Percentiles rank a stretch among this genome's conserved stretches.
Conservation (phyloP, 2,888 invertebrate species). For the Harmothoe impar region DNA sequence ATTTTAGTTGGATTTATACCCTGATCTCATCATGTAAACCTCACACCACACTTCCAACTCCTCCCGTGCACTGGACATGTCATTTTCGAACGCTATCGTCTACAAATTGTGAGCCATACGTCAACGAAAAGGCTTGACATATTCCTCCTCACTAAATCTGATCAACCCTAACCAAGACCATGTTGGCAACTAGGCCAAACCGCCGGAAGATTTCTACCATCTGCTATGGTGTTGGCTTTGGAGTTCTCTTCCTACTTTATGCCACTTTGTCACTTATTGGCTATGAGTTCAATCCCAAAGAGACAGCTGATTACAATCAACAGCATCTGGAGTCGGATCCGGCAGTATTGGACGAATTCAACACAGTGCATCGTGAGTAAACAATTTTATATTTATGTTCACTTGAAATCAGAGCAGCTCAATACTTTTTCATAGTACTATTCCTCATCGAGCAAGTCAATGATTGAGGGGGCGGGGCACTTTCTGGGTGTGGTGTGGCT, state of each 20-base stretch:
- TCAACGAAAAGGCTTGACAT: no score
- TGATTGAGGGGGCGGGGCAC: background rate
- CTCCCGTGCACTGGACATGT: background rate
- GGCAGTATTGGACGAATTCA: background rate
- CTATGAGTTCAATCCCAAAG: background rate
- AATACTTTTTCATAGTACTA: no score
- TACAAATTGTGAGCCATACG: background rate
- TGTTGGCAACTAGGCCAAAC: background rate
- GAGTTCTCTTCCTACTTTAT: slow-evolving; percentile 30
- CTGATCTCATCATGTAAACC: background rate
- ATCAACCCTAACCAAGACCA: background rate
- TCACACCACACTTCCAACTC: background rate
- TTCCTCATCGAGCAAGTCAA: background rate
- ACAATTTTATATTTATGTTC: background rate
- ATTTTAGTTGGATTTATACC: background rate
- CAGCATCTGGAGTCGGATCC: background rate
- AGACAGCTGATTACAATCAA: background rate
- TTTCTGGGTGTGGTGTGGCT: background rate
- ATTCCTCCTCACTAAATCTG: no score
- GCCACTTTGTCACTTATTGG: slow-evolving; percentile 40
- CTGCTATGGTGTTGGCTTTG: slow-evolving; percentile 23
- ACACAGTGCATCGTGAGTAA: slow-evolving; percentile 29
- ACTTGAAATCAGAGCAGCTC: no score
- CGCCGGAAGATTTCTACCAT: slow-evolving; percentile 44
- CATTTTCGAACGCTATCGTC: background rate